Conservation (phyloP, 2,797 vertebrate genomes). For the Tokudaia tokunoshimensis region DNA sequence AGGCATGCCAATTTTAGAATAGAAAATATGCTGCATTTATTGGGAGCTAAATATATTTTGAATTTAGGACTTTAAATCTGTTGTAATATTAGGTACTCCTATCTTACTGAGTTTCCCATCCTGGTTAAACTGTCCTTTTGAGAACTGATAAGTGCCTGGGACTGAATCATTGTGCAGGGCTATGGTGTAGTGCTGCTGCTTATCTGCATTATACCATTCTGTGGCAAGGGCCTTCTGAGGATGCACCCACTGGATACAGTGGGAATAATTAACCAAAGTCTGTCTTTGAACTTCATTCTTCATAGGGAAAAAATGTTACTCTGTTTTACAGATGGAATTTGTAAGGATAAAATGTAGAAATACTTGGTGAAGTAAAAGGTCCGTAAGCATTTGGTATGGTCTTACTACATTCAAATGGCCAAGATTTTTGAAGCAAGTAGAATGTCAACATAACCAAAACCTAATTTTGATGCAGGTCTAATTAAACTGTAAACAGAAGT, state of each 20-base stretch:
- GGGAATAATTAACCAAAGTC: not conserved
- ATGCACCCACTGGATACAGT: not conserved
- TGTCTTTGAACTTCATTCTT: slow-evolving; percentile 25
- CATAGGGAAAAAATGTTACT: not conserved
- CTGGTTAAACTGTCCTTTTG: slow-evolving; percentile 36
- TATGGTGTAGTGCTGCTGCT: not conserved
- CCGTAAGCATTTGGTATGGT: not conserved
- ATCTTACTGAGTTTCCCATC: slow-evolving; percentile 7
- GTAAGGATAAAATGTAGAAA: slow-evolving; percentile 42
- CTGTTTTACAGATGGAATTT: not conserved
- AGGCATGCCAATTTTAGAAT: slow-evolving; percentile 16
- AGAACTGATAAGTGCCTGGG: slow-evolving; percentile 63
- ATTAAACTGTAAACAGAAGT: slow-evolving; percentile 17
- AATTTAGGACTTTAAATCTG: not conserved
- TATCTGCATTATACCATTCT: not conserved
- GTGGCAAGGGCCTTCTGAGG: not conserved
- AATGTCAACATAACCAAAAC: not conserved
- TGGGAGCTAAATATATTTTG: not conserved
- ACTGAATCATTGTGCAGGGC: slow-evolving; percentile 22
- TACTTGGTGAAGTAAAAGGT: not conserved
- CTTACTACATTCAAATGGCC: not conserved
- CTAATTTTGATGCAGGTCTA: slow-evolving; percentile 18
- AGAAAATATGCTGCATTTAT: not conserved
- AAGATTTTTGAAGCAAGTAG: slow-evolving; percentile 49
- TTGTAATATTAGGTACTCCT: not conserved